Evolutionary conservation across 2,888 invertebrate species (phyloP), one percentile per base, ranked within the genome.

Genomic region (Cistogaster globosa): DNA sequence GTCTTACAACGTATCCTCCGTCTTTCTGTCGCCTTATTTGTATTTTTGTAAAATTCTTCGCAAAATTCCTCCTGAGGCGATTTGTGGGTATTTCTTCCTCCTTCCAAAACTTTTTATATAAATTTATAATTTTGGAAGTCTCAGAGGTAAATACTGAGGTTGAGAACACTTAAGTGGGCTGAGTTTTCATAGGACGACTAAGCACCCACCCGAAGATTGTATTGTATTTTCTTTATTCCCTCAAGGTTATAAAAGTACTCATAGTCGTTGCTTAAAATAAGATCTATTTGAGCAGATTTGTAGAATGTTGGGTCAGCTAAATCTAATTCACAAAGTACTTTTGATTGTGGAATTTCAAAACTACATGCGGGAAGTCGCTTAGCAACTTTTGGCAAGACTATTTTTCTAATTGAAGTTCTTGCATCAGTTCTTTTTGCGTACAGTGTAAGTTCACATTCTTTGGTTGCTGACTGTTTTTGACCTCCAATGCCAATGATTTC

Each of bases 311-410:
- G 55, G 20, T 48, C 48, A 14, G 48, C 48, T n/a, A 48, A 14
- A 26, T 69, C 69, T 5, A 69, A 26, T 8, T 69, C 26, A 6
- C 16, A 11, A 0, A 72, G 8, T 26, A 60, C 58, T 0, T 14
- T 16, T 11, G 58, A 32, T 4, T 55, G 2, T 8, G 72, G 51
- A 0, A 51, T 51, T 36, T 60, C 9, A 74, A 74, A 74, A 9
- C 53, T 32, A 36, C 2, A n/a, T 1, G 60, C 51, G 20, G 62
- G 63, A 9, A 74, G 62, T 3, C n/a, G n/a, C 4, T 74, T 60
- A 2, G 72, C 62, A 6, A 74, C 72, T n/a, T 62, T 74, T 12
- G 72, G 72, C 18, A 74, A 51, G 3, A 74, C 62, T 62, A 74
- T 74, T 12, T 62, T 38, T 12, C 51, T 74, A 51, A 74, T 62